These are phyloP conservation scores for Anguilla obscura DNA, from an alignment of 2,797 vertebrate species.

Conservation along the genomic window DNA sequence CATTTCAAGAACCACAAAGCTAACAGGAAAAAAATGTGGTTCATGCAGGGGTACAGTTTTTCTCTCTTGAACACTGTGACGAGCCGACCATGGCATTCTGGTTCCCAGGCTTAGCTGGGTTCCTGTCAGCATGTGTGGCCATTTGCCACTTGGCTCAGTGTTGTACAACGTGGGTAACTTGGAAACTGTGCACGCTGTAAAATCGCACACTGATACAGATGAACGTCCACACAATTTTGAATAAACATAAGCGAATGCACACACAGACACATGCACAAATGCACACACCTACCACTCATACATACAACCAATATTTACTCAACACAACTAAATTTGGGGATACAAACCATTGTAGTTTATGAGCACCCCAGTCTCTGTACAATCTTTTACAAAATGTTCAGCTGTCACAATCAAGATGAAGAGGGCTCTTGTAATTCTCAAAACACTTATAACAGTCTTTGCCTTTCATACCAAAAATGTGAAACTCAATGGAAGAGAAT, in stretches of 20 bases:
- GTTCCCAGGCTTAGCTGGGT: background rate
- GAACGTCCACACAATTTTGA: background rate
- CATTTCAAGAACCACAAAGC: background rate
- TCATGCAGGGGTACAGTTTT: background rate
- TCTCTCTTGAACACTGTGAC: background rate
- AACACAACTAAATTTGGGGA: background rate
- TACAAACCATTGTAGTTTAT: conserved; percentile 31
- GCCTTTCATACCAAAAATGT: background rate
- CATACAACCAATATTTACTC: conserved; percentile 1
- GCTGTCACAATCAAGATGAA: background rate
- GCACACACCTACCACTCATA: conserved; percentile 11
- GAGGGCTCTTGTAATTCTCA: conserved; percentile 16
- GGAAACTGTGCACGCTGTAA: background rate
- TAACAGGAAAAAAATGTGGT: background rate
- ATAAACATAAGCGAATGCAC: background rate
- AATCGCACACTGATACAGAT: background rate
- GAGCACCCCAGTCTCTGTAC: conserved; percentile 10
- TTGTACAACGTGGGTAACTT: background rate
- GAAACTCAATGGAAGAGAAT: background rate
- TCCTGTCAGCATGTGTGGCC: background rate
- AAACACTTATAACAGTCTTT: conserved; percentile 25
- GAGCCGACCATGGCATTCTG: background rate
- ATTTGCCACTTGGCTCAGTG: background rate
- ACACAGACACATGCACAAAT: conserved; percentile 5
- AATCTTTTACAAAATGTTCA: background rate